Percentiles rank a stretch among this genome's conserved stretches.
phyloP scores from a whole-genome alignment of 2,113 vertebrate genomes.

The Pangasianodon gigas region DNA sequence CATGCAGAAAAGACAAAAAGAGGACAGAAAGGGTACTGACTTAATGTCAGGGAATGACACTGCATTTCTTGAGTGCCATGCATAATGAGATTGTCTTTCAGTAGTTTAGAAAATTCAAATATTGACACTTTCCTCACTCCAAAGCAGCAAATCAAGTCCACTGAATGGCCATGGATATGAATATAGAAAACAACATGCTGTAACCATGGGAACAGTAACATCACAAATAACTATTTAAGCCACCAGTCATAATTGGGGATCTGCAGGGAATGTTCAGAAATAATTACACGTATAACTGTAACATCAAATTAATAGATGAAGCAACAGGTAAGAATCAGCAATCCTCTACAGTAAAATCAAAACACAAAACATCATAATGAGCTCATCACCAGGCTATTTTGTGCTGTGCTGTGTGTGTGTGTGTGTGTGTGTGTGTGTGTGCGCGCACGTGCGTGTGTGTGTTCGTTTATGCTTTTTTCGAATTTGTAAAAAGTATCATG shows the following conservation, averaged over 20 bases:
- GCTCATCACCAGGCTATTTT: conserved; percentile 1
- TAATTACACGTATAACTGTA: background rate
- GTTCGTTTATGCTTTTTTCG: background rate
- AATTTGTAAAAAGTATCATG: background rate
- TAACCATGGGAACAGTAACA: background rate
- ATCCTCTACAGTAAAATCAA: background rate
- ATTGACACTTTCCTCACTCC: background rate
- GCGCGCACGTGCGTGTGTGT: background rate
- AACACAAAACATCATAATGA: background rate
- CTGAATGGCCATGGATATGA: background rate
- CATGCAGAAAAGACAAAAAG: background rate
- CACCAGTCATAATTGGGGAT: background rate
- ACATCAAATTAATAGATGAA: background rate
- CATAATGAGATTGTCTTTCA: background rate
- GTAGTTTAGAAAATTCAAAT: background rate
- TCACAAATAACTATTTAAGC: background rate
- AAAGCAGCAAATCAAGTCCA: background rate
- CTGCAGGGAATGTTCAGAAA: background rate
- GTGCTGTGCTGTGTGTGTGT: background rate
- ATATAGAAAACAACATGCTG: background rate
- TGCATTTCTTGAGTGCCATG: background rate
- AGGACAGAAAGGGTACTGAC: background rate
- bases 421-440: background rate
- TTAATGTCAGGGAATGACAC: background rate
- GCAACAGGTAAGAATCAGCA: background rate